phyloP scores from a whole-genome alignment of 1,140 invertebrate genomes.

The Zaprionus lachaisei region DNA sequence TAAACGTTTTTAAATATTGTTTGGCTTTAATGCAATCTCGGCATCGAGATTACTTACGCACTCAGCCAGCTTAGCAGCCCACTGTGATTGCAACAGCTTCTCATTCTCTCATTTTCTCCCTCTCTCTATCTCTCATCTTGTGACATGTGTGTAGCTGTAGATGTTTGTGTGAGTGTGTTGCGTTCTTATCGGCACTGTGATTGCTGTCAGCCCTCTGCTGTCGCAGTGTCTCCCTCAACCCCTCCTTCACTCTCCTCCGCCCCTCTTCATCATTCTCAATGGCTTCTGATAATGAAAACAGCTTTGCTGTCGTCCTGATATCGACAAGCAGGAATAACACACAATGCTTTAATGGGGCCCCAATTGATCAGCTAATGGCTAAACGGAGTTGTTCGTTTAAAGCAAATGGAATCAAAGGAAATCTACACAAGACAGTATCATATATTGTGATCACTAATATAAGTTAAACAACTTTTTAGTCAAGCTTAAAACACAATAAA shows the following conservation, averaged over 20 bases:
- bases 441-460: not conserved
- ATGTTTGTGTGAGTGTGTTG: slow-evolving; percentile 5
- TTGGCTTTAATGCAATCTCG: slow-evolving; percentile 63
- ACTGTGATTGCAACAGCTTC: slow-evolving; percentile 70
- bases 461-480: too few relatives aligned
- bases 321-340: not conserved
- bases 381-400: not conserved
- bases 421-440: not conserved
- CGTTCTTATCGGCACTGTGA: slow-evolving; percentile 30
- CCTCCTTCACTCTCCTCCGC: not conserved
- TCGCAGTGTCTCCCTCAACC: not conserved
- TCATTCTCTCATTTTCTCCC: not conserved
- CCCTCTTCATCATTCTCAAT: slow-evolving; percentile 6
- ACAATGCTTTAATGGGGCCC: slow-evolving; percentile 5
- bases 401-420: not conserved
- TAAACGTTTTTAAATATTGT: slow-evolving; percentile 61
- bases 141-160: slow-evolving; percentile 12
- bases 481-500: too few relatives aligned
- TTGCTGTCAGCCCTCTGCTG: slow-evolving; percentile 30
- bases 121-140: slow-evolving; percentile 14
- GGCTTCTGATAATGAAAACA: slow-evolving; percentile 38
- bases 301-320: slow-evolving; percentile 28
- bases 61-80: slow-evolving; percentile 42
- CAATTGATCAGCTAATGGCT: slow-evolving; percentile 25
- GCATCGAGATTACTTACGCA: slow-evolving; percentile 45